Percentiles rank a stretch among this genome's conserved stretches.
Evolutionary conservation across 2,113 vertebrate genomes (phyloP).

Genomic region (Oxyura jamaicensis): DNA sequence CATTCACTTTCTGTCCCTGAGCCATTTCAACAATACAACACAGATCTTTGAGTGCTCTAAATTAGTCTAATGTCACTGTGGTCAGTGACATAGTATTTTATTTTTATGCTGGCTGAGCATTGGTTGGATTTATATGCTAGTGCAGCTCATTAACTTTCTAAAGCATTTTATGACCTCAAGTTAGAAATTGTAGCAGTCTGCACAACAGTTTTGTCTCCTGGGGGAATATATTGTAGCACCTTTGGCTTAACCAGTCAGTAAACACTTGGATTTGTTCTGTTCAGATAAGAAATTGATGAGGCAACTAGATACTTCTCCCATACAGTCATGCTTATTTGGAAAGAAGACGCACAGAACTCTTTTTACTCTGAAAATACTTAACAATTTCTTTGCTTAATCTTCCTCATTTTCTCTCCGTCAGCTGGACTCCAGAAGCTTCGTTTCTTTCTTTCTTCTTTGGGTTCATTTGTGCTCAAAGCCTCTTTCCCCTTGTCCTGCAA

Average conservation of each 20-base stretch:
- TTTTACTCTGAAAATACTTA: background rate
- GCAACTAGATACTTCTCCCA: background rate
- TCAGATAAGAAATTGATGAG: background rate
- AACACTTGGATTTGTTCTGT: background rate
- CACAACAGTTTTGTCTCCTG: background rate
- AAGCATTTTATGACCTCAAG: constrained; percentile 51
- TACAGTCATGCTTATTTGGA: background rate
- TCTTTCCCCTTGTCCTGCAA: background rate
- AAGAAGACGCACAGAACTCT: background rate
- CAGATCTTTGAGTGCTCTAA: constrained; percentile 32
- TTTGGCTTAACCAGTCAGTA: background rate
- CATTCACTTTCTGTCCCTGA: constrained; percentile 29
- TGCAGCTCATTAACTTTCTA: constrained; percentile 61
- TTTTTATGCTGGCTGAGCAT: constrained; percentile 33
- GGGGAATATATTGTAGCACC: background rate
- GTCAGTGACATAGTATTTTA: constrained; percentile 54
- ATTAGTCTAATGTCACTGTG: constrained; percentile 48
- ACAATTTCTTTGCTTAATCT: background rate
- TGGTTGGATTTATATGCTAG: constrained; percentile 48
- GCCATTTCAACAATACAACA: constrained; percentile 33
- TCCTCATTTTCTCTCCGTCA: background rate
- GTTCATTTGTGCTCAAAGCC: background rate
- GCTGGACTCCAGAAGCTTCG: background rate
- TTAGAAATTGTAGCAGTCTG: constrained; percentile 18
- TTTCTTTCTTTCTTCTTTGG: background rate